Base-by-base conservation (phyloP, 1,140 invertebrate species). In the Magallana gigas region DNA sequence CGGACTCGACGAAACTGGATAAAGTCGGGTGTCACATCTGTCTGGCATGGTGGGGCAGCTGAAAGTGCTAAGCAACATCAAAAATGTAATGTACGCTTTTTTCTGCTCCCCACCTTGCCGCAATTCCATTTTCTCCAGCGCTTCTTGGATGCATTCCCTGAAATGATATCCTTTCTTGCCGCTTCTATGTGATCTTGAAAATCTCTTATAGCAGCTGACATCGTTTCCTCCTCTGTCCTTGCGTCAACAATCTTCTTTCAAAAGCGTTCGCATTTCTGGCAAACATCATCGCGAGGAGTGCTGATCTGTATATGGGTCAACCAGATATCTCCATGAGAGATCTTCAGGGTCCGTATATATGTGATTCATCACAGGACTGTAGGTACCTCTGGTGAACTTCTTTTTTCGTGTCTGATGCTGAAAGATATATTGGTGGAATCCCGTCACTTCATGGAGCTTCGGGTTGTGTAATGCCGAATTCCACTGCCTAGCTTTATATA, bases 381-480 rank as follows among this genome's bases (percentile, higher is more conserved):
- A 62, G 14, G 14, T 62, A 62, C 60, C 18, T 12, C 11, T 71
- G 18, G 18, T 62, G 60, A 62, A 62, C 14, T 14, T 0, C 14
- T 1, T 6, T 14, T 12, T 62, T 62, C 6, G 60, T 62, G 16
- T 57, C 36, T 56, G 36, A 57, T 57, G 81, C 81, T 83, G 81
- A 48, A 18, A 83, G 16, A 14, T 57, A 58, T 11, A 59, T 58
- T 11, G 81, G 16, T 57, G 36, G 36, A 16, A 56, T 57, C 7
- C n/a, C n/a, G 14, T 18, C 57, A 84, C 57, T 58, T 4, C 83
- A 12, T 8, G 57, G 16, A 59, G 83, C 57, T 16, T 56, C 57
- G 14, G 83, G n/a, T 59, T 84, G 83, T 12, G 57, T 57, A 29
- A 84, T 29, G n/a, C 83, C 83, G 60, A 84, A 58, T 58, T 84